Evolutionary conservation across 2,888 invertebrate species (phyloP).

Genomic region (Theristus sp.): DNA sequence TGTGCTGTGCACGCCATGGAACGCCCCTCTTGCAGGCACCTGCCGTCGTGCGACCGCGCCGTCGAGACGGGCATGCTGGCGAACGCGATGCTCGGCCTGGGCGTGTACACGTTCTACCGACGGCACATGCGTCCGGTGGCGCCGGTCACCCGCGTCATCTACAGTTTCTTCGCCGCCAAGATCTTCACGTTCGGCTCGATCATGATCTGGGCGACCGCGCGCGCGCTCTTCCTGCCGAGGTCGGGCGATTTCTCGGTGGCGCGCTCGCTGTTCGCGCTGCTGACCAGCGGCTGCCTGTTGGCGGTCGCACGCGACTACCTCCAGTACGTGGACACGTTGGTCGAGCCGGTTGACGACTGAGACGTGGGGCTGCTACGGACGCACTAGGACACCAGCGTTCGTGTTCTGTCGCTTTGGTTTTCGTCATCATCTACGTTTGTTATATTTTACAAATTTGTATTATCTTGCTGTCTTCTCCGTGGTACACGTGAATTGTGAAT

Average conservation of each 20-base stretch:
- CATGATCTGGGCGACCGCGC: constrained; percentile 56
- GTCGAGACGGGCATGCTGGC: background rate
- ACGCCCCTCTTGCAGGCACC: background rate
- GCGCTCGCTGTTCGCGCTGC: constrained; percentile 48
- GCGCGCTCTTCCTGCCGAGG: constrained; percentile 53
- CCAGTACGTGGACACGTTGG: constrained; percentile 39
- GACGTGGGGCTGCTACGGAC: too few relatives aligned
- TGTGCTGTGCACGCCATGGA: too few relatives aligned
- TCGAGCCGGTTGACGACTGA: too few relatives aligned
- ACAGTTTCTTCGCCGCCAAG: constrained; percentile 23
- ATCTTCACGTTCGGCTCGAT: constrained; percentile 74
- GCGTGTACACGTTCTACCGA: background rate
- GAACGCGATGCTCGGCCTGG: background rate
- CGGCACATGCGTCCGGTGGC: background rate
- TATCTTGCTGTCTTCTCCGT: too few relatives aligned
- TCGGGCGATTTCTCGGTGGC: constrained; percentile 46
- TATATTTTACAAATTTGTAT: too few relatives aligned
- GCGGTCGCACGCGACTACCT: constrained; percentile 46
- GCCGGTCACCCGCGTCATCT: constrained; percentile 1
- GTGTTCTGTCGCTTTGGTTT: too few relatives aligned
- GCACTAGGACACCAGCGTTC: too few relatives aligned
- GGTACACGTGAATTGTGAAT: too few relatives aligned
- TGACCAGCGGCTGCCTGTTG: constrained; percentile 47
- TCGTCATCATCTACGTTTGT: too few relatives aligned
- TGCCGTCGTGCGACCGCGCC: background rate